Percentiles rank a stretch among this genome's conserved stretches.
These are phyloP conservation scores for Macrobrachium rosenbergii DNA, from an alignment of 1,140 invertebrate species.

Conservation along the genomic window DNA sequence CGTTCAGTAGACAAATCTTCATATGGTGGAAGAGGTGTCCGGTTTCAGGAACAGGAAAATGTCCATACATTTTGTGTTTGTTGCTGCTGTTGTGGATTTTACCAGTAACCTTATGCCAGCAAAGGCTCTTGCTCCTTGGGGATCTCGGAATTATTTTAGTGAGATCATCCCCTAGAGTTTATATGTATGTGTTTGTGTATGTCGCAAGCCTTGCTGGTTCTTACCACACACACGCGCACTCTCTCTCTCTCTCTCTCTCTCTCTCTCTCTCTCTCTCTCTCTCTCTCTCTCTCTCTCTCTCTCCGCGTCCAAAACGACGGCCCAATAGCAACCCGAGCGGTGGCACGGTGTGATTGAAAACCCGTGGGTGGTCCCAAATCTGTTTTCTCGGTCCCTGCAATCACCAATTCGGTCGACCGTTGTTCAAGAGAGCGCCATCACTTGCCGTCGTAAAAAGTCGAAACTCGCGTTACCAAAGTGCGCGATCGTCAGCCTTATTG, in stretches of 20 bases:
- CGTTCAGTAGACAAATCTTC: no score
- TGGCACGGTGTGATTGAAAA: conserved; percentile 42
- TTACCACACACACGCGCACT: conserved; percentile 1
- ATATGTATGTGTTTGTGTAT: conserved; percentile 5
- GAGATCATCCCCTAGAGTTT: no score
- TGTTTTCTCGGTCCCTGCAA: conserved; percentile 39
- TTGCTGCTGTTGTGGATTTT: no score
- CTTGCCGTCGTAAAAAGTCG: conserved; percentile 4
- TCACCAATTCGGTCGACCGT: conserved; percentile 26
- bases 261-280: conserved; percentile 37
- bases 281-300: conserved; percentile 18
- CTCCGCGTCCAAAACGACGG: background rate
- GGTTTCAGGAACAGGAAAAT: no score
- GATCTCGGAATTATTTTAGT: no score
- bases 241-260: conserved; percentile 41
- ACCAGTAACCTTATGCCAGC: no score
- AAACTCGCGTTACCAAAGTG: conserved; percentile 17
- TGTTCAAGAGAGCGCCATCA: conserved; percentile 34
- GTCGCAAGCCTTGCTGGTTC: background rate
- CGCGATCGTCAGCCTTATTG: conserved; percentile 7
- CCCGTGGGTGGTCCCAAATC: conserved; percentile 45
- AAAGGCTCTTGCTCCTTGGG: no score
- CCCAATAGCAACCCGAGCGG: conserved; percentile 19
- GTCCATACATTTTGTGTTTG: no score
- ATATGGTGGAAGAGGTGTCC: no score